Evolutionary conservation across 37 sponge, comb jelly and placozoan genomes (phyloP).

Genomic region (Theonella swinhoei): DNA sequence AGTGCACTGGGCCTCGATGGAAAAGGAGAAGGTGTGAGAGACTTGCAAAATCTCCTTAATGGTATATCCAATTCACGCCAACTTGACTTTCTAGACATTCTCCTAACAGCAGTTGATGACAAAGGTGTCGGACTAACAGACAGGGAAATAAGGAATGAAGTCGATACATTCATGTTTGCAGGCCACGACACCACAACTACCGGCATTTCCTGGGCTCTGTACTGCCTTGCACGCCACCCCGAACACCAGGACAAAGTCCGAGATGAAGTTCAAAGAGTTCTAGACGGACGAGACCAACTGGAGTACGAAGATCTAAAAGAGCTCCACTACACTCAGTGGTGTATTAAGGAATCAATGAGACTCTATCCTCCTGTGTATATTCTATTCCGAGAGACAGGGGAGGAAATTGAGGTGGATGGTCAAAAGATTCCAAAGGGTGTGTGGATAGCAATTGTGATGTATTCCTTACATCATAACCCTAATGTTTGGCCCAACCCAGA

Average conservation of each 20-base stretch:
- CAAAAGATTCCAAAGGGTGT: slow-evolving; percentile 61
- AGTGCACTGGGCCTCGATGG: neutral
- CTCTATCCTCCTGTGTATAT: slow-evolving; percentile 65
- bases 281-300: slow-evolving; percentile 46
- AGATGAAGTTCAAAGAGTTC: slow-evolving; percentile 57
- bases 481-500: slow-evolving; percentile 70
- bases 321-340: slow-evolving; percentile 61
- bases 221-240: slow-evolving; percentile 42
- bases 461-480: slow-evolving; percentile 44
- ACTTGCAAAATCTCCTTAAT: neutral
- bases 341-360: slow-evolving; percentile 82
- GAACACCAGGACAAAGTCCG: slow-evolving; percentile 81
- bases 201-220: slow-evolving; percentile 56
- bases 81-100: slow-evolving; percentile 76
- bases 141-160: slow-evolving; percentile 84
- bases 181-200: slow-evolving; percentile 88
- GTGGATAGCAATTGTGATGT: slow-evolving; percentile 24
- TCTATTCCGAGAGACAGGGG: slow-evolving; percentile 26
- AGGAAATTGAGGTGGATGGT: slow-evolving; percentile 50
- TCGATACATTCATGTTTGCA: slow-evolving; percentile 89
- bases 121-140: slow-evolving; percentile 71
- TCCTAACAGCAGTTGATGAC: slow-evolving; percentile 67
- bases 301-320: slow-evolving; percentile 49
- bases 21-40: neutral
- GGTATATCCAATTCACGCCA: neutral